Evolutionary conservation across 2,888 invertebrate genomes (phyloP).

Genomic region (Apantesis nais): DNA sequence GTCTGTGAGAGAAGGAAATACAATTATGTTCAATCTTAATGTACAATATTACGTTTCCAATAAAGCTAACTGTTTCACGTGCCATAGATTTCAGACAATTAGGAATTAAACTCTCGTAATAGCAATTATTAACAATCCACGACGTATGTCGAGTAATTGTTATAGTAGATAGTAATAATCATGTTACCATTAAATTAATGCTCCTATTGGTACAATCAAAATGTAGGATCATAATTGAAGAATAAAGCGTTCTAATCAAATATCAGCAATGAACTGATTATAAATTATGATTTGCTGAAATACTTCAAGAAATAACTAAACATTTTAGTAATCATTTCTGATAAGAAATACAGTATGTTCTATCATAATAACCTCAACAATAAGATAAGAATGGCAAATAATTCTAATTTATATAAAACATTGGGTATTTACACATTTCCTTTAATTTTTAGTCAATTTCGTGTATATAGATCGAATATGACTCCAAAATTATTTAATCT

Average conservation of each 20-base stretch:
- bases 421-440: too few species aligned
- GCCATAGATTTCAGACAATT: conserved; percentile 49
- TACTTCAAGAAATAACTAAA: too few species aligned
- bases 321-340: too few species aligned
- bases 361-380: too few species aligned
- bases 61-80: conserved; percentile 45
- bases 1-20: background rate
- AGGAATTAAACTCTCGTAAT: conserved; percentile 48
- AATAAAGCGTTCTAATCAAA: background rate
- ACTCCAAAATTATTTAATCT: too few species aligned
- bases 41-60: background rate
- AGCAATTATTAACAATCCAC: conserved; percentile 55
- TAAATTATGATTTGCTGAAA: too few species aligned
- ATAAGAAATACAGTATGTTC: too few species aligned
- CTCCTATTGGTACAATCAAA: background rate
- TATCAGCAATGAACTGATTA: background rate
- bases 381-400: too few species aligned
- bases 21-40: background rate
- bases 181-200: background rate
- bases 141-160: conserved; percentile 36
- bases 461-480: too few species aligned
- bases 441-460: too few species aligned
- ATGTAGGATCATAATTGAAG: background rate
- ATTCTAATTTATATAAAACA: too few species aligned
- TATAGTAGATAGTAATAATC: conserved; percentile 12